Evolutionary conservation across 2,797 vertebrate species (phyloP), one percentile per base, ranked within the genome.

Genomic region (Rhynchonycteris naso): DNA sequence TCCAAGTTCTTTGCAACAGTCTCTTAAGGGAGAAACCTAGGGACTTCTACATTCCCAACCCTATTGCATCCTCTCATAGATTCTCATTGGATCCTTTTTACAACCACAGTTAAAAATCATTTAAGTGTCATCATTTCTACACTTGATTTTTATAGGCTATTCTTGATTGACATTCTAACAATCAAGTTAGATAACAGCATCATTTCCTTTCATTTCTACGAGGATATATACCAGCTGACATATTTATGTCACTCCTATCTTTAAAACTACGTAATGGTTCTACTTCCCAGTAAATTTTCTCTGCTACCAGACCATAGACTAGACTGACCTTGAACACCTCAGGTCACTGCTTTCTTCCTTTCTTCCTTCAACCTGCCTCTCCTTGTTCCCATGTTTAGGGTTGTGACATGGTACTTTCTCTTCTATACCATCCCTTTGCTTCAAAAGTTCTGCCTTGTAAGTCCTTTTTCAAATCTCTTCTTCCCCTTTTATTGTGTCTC

Each of bases 401-500:
- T 43, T 59, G n/a, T 78, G 69, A 66, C 33, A 18, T 38, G 18
- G 11, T 10, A 11, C 58, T 12, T 94, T 94, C 26, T 88, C 65
- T 90, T 63, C 66, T 8, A 30, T 7, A 68, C 18, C 59, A 58
- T 11, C 14, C 7, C 22, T 54, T 47, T 80, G 28, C 56, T 88
- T 93, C 78, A 50, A 52, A 93, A 88, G 12, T 91, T 88, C 43
- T 71, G 83, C 38, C 78, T 16, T 82, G 76, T 58, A 50, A 85
- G 33, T 78, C 35, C 24, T 50, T 92, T 65, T 61, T 13, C 54
- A 63, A 63, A 59, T 35, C 0, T 90, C 38, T 74, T 79, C 30
- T 65, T 38, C 24, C 14, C 30, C 19, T 35, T 89, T 91, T 43
- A 80, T 8, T 81, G n/a, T 35, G 18, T 74, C 6, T 52, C 10